phyloP scores from a whole-genome alignment of 1,140 invertebrate species.

The Rhagoletis pomonella region DNA sequence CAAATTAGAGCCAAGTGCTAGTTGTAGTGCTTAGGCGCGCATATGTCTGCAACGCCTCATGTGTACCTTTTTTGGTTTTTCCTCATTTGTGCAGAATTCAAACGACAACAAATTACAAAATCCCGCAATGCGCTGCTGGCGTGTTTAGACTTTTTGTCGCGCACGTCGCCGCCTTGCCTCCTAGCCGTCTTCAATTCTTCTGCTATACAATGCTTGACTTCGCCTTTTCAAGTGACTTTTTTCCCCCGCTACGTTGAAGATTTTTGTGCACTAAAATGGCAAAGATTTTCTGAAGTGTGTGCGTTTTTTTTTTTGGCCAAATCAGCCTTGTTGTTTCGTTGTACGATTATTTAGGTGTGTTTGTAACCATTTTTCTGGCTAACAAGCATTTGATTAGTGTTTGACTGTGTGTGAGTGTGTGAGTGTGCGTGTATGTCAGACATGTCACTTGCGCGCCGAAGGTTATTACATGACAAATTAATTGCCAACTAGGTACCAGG shows the following conservation, averaged over 20 bases:
- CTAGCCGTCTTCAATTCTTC: not conserved
- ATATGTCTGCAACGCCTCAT: not conserved
- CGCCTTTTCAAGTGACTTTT: not conserved
- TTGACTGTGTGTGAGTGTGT: not conserved
- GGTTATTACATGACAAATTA: conserved; percentile 45
- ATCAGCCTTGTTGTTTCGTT: not conserved
- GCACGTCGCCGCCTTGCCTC: not conserved
- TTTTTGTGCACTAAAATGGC: conserved; percentile 4
- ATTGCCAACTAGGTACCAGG: conserved; percentile 25
- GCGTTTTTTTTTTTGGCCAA: not conserved
- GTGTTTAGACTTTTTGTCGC: not conserved
- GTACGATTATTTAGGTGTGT: not conserved
- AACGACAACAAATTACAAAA: conserved; percentile 24
- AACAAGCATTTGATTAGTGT: not conserved
- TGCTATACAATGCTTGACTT: not conserved
- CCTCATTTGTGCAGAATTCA: conserved; percentile 20
- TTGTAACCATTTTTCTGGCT: not conserved
- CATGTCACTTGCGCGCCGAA: conserved; percentile 31
- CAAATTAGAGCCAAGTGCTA: not conserved
- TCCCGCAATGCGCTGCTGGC: conserved; percentile 19
- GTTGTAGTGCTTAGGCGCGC: not conserved
- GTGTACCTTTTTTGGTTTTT: not conserved
- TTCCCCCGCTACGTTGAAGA: not conserved
- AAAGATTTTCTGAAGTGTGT: not conserved
- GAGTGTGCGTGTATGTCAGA: not conserved